These are phyloP conservation scores for Zaprionus vittiger DNA, from an alignment of 1,140 invertebrate species.

Conservation along the genomic window DNA sequence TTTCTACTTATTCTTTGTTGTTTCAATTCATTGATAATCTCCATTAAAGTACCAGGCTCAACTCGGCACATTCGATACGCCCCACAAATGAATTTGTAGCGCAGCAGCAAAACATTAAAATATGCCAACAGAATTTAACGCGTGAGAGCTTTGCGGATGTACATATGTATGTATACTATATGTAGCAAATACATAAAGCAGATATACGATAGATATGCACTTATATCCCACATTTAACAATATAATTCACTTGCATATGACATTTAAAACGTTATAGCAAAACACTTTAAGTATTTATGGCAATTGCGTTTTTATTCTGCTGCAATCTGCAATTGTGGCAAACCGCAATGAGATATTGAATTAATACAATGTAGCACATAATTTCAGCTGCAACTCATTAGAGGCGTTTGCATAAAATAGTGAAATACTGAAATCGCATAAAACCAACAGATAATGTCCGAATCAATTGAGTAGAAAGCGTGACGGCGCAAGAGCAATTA, in stretches of 20 bases:
- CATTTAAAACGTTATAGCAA: constrained; percentile 1
- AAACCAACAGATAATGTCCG: not conserved
- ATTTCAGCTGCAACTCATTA: constrained; percentile 41
- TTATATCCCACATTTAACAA: not conserved
- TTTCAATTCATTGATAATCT: not conserved
- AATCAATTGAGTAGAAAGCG: not conserved
- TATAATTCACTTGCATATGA: not conserved
- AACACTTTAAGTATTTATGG: constrained; percentile 39
- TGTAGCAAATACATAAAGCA: not conserved
- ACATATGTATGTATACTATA: not conserved
- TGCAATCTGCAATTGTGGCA: constrained; percentile 38
- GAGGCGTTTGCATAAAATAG: constrained; percentile 24
- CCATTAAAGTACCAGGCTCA: not conserved
- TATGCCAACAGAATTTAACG: constrained; percentile 12
- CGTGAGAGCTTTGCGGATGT: constrained; percentile 10
- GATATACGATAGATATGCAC: not conserved
- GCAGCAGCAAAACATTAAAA: constrained; percentile 3
- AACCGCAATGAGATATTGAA: constrained; percentile 16
- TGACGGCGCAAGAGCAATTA: constrained; percentile 23
- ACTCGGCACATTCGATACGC: not conserved
- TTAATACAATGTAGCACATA: constrained; percentile 41
- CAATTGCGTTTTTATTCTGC: constrained; percentile 17
- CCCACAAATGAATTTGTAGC: not conserved
- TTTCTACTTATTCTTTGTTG: too few species aligned
- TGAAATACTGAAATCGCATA: not conserved